Evolutionary conservation across 2,113 vertebrate genomes (phyloP).

Genomic region (Emydocephalus ijimae): DNA sequence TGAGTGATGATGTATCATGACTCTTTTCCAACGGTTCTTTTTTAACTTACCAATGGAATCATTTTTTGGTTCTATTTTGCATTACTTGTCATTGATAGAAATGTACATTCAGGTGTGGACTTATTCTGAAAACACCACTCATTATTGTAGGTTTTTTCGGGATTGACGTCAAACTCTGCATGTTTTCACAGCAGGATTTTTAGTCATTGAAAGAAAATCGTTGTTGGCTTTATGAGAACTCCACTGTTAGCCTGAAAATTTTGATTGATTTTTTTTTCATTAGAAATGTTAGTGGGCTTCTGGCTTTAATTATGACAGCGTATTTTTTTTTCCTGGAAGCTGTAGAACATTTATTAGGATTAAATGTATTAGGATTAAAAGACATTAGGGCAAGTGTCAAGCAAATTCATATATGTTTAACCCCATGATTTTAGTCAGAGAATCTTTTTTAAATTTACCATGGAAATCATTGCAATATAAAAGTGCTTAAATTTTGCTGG

Average conservation of each 20-base stretch:
- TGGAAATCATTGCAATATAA: not conserved
- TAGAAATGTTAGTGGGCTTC: not conserved
- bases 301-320: not conserved
- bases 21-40: constrained; percentile 13
- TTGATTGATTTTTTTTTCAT: not conserved
- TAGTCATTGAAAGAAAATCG: not conserved
- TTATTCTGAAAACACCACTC: not conserved
- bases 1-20: not conserved
- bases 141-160: not conserved
- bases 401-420: not conserved
- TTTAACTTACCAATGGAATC: not conserved
- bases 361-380: not conserved
- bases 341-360: not conserved
- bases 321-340: not conserved
- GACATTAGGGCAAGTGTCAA: not conserved
- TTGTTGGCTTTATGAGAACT: not conserved
- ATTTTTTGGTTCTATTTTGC: not conserved
- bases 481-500: not conserved
- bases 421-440: not conserved
- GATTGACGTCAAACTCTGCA: not conserved
- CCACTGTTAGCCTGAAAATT: not conserved
- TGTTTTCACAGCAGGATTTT: not conserved
- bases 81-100: not conserved
- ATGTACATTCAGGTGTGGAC: not conserved
- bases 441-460: not conserved